These are phyloP conservation scores for Polylopha cassiicola DNA, from an alignment of 2,888 invertebrate genomes.

Conservation along the genomic window DNA sequence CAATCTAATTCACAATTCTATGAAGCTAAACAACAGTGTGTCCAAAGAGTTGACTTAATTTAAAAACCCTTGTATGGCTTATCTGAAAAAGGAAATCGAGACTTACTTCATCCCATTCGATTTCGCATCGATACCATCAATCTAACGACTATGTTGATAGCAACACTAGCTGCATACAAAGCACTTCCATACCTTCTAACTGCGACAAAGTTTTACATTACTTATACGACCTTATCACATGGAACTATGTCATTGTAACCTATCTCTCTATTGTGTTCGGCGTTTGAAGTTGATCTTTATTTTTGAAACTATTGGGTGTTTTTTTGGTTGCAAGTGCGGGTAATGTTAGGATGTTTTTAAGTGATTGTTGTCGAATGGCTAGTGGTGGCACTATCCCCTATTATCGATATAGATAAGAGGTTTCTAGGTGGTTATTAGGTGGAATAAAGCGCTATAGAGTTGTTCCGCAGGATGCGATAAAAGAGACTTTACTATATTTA, in stretches of 20 bases:
- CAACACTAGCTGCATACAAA: conserved; percentile 55
- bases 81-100: conserved; percentile 40
- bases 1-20: too few relatives aligned
- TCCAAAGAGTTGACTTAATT: too few relatives aligned
- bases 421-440: conserved; percentile 50
- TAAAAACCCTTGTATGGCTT: conserved; percentile 46
- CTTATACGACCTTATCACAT: conserved; percentile 38
- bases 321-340: conserved; percentile 11
- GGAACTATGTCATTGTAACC: conserved; percentile 38
- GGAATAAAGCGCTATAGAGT: conserved; percentile 58
- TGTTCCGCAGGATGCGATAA: conserved; percentile 38
- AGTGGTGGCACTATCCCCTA: conserved; percentile 55
- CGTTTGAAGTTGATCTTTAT: conserved; percentile 23
- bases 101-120: conserved; percentile 53
- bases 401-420: conserved; percentile 60
- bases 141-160: conserved; percentile 48
- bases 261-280: background rate
- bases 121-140: conserved; percentile 50
- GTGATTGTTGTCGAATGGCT: conserved; percentile 32
- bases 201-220: conserved; percentile 52
- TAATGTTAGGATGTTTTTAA: conserved; percentile 19
- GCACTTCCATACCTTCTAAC: conserved; percentile 37
- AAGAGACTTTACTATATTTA: too few relatives aligned
- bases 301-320: conserved; percentile 12
- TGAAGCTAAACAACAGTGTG: too few relatives aligned